A percentile compares a stretch with the other conserved stretches of the same genome.
These are phyloP conservation scores for Limnephilus lunatus DNA, from an alignment of 2,888 invertebrate species.

Conservation along the genomic window DNA sequence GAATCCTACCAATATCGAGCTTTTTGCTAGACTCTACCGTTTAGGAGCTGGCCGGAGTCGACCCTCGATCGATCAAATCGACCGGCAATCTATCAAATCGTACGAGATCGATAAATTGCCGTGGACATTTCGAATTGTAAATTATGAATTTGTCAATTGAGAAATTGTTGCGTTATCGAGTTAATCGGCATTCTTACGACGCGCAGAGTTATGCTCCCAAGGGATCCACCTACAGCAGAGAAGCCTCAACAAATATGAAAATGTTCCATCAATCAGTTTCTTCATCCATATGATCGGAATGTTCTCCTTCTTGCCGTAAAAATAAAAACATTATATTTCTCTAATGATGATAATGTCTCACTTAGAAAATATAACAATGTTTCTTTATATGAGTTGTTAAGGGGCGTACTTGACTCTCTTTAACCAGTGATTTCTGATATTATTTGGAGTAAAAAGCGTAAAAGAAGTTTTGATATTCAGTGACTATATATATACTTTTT, in stretches of 20 bases:
- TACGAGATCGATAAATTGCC: constrained; percentile 55
- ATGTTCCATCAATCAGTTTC: background rate
- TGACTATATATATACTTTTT: too few relatives aligned
- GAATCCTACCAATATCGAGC: constrained; percentile 39
- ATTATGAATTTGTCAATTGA: constrained; percentile 61
- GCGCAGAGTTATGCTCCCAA: constrained; percentile 24
- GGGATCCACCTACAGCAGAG: constrained; percentile 14
- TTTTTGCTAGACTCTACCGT: constrained; percentile 40
- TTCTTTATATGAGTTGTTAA: background rate
- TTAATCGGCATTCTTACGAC: constrained; percentile 13
- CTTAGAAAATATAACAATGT: background rate
- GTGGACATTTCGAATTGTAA: constrained; percentile 57
- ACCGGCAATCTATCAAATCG: constrained; percentile 61
- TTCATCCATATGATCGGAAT: background rate
- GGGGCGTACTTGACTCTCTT: too few relatives aligned
- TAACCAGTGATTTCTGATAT: too few relatives aligned
- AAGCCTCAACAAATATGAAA: background rate
- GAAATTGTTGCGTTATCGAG: constrained; percentile 42
- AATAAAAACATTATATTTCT: background rate
- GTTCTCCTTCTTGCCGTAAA: background rate
- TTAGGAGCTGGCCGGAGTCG: constrained; percentile 31
- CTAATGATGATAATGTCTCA: background rate
- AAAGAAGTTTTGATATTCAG: too few relatives aligned
- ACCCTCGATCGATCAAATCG: constrained; percentile 54
- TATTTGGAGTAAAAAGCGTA: too few relatives aligned